Percentiles rank a stretch among this genome's conserved stretches.
Conservation (phyloP, 2,888 invertebrate genomes). For the Drosophila paranaensis region DNA sequence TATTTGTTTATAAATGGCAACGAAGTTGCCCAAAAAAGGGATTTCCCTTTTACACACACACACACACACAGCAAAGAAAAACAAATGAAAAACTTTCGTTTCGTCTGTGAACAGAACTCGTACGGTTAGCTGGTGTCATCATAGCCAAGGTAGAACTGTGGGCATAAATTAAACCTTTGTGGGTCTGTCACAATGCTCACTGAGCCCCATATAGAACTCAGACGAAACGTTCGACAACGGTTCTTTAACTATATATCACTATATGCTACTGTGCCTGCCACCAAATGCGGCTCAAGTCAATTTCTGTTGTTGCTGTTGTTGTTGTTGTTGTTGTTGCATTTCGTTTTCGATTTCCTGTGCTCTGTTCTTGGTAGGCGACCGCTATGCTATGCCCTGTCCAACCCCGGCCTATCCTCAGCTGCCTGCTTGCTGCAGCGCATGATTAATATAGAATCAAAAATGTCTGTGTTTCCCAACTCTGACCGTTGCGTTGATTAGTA, state of each 20-base stretch:
- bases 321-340: constrained; percentile 36
- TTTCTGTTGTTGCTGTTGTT: constrained; percentile 13
- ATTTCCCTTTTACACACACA: constrained; percentile 71
- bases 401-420: not conserved
- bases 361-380: constrained; percentile 5
- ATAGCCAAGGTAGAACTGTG: constrained; percentile 34
- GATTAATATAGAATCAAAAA: constrained; percentile 68
- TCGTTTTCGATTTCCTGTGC: constrained; percentile 70
- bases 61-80: constrained; percentile 7
- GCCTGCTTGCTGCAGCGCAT: constrained; percentile 59
- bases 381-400: not conserved
- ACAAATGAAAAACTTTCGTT: constrained; percentile 72
- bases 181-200: constrained; percentile 55
- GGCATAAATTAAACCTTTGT: constrained; percentile 69
- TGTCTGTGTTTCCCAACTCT: constrained; percentile 64
- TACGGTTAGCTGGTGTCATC: constrained; percentile 41
- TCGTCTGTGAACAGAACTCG: constrained; percentile 53
- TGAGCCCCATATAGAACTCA: constrained; percentile 52
- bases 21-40: constrained; percentile 70
- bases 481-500: constrained; percentile 72
- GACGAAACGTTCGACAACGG: constrained; percentile 30
- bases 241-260: constrained; percentile 11
- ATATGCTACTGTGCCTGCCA: constrained; percentile 4
- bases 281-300: not conserved
- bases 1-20: constrained; percentile 64